Evolutionary conservation across 2,888 invertebrate genomes (phyloP), one percentile per base, ranked within the genome.

Genomic region (Sturmia bella): DNA sequence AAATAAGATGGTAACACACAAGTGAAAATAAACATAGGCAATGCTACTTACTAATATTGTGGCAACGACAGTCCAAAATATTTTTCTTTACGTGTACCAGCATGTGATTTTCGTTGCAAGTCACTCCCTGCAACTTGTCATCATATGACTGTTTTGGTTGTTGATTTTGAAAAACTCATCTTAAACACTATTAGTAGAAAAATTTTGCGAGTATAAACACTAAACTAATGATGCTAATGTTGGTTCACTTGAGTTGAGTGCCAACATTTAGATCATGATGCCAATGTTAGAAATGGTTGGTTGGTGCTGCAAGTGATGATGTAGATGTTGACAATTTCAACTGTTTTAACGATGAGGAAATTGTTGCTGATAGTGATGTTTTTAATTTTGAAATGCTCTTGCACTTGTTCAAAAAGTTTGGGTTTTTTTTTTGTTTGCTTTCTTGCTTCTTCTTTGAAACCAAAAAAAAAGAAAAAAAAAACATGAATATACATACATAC

Each of bases 201-300:
- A 64, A 61, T 52, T 52, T 17, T 52, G 52, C 41, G 52, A 72
- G 52, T 41, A 70, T 56, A 81, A 73, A 82, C 77, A 77, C 50
- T 74, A 41, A 82, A 82, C 81, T 82, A 82, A 81, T 81, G 81
- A 81, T 74, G 77, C 81, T 77, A 81, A 82, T 82, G 81, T 77
- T 73, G 81, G 73, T 77, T 69, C 77, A 82, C 81, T 82, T 82
- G 73, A 82, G 74, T 69, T 74, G 77, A 82, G 81, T 82, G 81
- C 77, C 81, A 82, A 74, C 81, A 77, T 82, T 82, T 77, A 74
- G 68, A 50, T 52, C 73, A 81, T 24, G 75, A 72, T 19, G 69
- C 56, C 54, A 17, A 24, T 24, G 50, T 9, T 54, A 39, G 59
- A 3, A 32, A 32, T 9, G 32, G 32, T 32, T 45, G 37, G 52